Evolutionary conservation across 2,113 vertebrate genomes (phyloP), one percentile per base, ranked within the genome.

Genomic region (Antennarius striatus): DNA sequence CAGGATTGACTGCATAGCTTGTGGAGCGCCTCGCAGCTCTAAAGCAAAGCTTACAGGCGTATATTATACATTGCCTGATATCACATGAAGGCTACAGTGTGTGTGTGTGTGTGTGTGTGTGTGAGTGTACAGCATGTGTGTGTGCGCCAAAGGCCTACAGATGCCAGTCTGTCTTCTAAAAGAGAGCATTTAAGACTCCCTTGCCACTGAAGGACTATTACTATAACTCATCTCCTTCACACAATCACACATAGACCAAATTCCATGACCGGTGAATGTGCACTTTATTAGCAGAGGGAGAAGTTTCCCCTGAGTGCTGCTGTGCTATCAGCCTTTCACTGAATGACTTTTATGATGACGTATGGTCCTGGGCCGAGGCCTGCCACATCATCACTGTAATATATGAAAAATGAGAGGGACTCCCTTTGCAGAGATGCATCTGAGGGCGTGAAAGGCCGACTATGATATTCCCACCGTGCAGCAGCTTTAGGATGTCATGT

Each of bases 121-220:
- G 52, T 46, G 56, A 28, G 43, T 49, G 30, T 56, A 6, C 10
- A 40, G 62, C 62, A 47, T 71, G 28, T 57, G 56, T 56, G 72
- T 71, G 73, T 77, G 73, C 74, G 84, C 72, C 72, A 80, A 73
- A 71, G 60, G 68, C 78, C 73, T 81, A 78, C 79, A 84, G 81
- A 84, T 81, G 84, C 79, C 88, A 77, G 73, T 91, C 85, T 67
- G 74, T 91, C 89, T 91, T 88, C 69, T 79, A 69, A 88, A 91
- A 87, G 89, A 86, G 73, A 68, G 55, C 77, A 72, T 85, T 91
- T 89, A 90, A 89, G 85, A 86, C 70, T 84, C 86, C 79, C 86
- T 72, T 50, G 70, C 73, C 79, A 75, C 73, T 84, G 40, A 53
- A 80, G 75, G 71, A 85, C 76, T 80, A 81, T 85, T 84, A 86